Conservation (phyloP, 1,140 invertebrate genomes). For the Trichonephila clavipes region DNA sequence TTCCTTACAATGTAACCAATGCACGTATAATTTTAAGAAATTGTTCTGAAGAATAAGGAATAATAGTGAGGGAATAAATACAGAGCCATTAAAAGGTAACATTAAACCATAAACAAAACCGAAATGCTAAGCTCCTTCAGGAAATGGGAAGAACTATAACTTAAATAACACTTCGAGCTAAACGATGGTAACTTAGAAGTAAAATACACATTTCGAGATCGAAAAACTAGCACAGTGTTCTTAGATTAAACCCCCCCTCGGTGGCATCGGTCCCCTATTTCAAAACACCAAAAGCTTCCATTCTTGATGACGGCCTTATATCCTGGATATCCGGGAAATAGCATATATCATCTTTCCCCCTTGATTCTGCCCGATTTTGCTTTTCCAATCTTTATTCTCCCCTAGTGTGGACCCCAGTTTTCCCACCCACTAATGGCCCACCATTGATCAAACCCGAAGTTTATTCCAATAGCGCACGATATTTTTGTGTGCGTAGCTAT, state of each 20-base stretch:
- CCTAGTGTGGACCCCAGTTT: conserved; percentile 45
- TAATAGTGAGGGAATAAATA: background rate
- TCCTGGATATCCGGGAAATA: conserved; percentile 46
- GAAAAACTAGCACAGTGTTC: conserved; percentile 39
- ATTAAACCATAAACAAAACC: background rate
- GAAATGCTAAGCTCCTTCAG: background rate
- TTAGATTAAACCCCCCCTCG: conserved; percentile 30
- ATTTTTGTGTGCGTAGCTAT: conserved; percentile 55
- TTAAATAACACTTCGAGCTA: background rate
- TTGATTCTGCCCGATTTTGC: conserved; percentile 21
- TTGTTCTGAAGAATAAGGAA: no score
- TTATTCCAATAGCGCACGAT: conserved; percentile 65
- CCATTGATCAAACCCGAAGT: conserved; percentile 65
- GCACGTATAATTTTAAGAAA: no score
- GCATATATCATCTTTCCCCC: conserved; percentile 69
- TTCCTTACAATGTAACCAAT: no score
- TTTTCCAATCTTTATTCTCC: conserved; percentile 55
- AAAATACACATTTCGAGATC: conserved; percentile 11
- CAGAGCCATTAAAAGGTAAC: background rate
- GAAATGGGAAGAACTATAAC: background rate
- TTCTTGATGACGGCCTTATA: conserved; percentile 58
- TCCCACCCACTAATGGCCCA: conserved; percentile 67
- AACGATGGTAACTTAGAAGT: background rate
- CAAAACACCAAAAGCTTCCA: conserved; percentile 32
- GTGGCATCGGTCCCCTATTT: conserved; percentile 40